These are phyloP conservation scores for Pedetes capensis DNA, from an alignment of 2,113 vertebrate species.

Conservation along the genomic window DNA sequence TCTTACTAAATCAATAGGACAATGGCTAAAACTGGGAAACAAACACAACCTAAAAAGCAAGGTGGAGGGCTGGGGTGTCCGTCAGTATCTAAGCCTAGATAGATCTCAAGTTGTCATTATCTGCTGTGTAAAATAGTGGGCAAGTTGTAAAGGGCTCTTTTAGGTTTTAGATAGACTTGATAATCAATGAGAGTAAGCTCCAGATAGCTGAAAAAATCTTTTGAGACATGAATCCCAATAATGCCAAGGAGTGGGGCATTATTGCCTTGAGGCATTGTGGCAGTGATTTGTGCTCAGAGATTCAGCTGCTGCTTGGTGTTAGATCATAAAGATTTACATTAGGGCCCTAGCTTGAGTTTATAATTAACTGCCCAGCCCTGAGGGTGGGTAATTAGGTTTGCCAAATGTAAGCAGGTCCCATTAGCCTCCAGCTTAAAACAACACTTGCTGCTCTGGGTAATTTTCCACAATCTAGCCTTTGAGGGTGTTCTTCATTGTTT, in stretches of 20 bases:
- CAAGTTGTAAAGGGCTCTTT: not conserved
- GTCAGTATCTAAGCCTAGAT: not conserved
- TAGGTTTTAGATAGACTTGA: not conserved
- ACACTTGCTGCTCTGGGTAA: not conserved
- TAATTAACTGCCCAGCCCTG: slow-evolving; percentile 40
- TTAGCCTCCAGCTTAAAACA: slow-evolving; percentile 21
- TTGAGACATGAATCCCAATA: not conserved
- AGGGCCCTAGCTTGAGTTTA: not conserved
- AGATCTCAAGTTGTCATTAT: not conserved
- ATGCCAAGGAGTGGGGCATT: not conserved
- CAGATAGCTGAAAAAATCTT: not conserved
- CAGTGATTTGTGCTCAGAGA: not conserved
- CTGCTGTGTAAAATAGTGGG: not conserved
- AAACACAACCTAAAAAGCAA: not conserved
- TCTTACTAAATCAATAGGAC: not conserved
- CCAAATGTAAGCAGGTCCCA: not conserved
- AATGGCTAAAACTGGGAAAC: not conserved
- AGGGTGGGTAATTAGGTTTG: not conserved
- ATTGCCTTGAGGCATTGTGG: not conserved
- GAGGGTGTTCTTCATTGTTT: not conserved
- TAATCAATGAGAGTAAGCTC: not conserved
- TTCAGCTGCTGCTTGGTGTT: not conserved
- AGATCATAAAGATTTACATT: not conserved
- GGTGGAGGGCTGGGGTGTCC: not conserved
- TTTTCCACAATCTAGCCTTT: slow-evolving; percentile 41